A percentile compares a stretch with the other conserved stretches of the same genome.
Conservation (phyloP, 2,113 vertebrate species). For the Geococcyx californianus region DNA sequence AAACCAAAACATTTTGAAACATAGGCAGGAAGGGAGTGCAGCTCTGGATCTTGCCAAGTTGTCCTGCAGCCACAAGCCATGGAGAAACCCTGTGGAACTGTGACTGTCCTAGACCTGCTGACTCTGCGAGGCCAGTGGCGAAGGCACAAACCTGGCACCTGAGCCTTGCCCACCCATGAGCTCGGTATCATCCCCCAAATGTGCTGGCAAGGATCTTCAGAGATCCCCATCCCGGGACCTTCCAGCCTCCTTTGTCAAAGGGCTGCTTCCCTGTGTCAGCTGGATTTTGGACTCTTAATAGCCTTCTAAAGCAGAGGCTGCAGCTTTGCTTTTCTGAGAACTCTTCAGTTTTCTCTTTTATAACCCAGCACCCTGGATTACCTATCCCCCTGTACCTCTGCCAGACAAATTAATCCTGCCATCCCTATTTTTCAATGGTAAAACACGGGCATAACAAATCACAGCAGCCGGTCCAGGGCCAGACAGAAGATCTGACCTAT, state of each 20-base stretch:
- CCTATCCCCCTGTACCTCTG: neutral
- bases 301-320: neutral
- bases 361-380: neutral
- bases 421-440: neutral
- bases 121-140: fast-evolving
- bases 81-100: neutral
- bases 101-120: neutral
- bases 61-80: neutral
- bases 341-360: neutral
- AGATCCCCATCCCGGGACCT: neutral
- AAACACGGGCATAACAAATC: slow-evolving; percentile 34
- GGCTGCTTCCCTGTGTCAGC: neutral
- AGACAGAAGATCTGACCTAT: slow-evolving; percentile 40
- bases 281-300: neutral
- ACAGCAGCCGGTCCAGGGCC: neutral
- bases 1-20: slow-evolving; percentile 12
- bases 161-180: fast-evolving
- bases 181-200: neutral
- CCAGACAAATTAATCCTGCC: slow-evolving; percentile 14
- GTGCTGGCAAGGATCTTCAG: neutral
- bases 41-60: neutral
- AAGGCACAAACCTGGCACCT: neutral
- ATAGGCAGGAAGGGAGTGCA: neutral
- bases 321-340: neutral
- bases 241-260: neutral